A percentile compares a stretch with the other conserved stretches of the same genome.
These are phyloP conservation scores for Mellivora capensis DNA, from an alignment of 2,113 vertebrate genomes.

Conservation along the genomic window DNA sequence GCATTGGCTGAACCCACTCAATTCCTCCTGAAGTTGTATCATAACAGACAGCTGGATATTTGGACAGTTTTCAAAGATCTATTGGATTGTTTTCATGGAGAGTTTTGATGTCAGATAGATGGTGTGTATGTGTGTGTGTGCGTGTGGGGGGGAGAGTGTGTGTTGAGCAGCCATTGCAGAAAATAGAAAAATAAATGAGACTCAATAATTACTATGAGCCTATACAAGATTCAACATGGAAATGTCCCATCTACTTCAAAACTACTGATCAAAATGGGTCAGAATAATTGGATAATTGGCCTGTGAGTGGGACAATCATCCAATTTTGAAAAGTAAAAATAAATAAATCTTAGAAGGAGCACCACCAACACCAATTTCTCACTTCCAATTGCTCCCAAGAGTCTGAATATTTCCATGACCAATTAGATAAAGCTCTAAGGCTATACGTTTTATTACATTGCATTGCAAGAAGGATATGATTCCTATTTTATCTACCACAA, in stretches of 20 bases:
- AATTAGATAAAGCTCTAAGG: slow-evolving; percentile 7
- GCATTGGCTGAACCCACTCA: background rate
- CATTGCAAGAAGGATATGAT: background rate
- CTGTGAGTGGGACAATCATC: background rate
- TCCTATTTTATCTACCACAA: slow-evolving; percentile 1
- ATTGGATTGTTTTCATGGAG: slow-evolving; percentile 5
- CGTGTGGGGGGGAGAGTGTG: background rate
- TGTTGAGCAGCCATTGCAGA: background rate
- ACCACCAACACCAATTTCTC: background rate
- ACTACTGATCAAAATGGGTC: background rate
- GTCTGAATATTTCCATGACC: background rate
- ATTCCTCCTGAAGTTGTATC: background rate
- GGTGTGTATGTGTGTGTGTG: background rate
- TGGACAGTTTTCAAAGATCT: background rate
- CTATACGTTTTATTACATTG: background rate
- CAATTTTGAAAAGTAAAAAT: slow-evolving; percentile 26
- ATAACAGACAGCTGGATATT: background rate
- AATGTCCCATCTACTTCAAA: slow-evolving; percentile 34
- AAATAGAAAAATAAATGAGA: background rate
- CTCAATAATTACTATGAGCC: background rate
- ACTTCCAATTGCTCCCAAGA: background rate
- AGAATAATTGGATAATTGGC: background rate
- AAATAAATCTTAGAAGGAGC: background rate
- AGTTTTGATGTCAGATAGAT: background rate
- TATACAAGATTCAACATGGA: background rate